Percentiles rank a stretch among this genome's conserved stretches.
Conservation (phyloP, 2,888 invertebrate species). For the Lysandra coridon region DNA sequence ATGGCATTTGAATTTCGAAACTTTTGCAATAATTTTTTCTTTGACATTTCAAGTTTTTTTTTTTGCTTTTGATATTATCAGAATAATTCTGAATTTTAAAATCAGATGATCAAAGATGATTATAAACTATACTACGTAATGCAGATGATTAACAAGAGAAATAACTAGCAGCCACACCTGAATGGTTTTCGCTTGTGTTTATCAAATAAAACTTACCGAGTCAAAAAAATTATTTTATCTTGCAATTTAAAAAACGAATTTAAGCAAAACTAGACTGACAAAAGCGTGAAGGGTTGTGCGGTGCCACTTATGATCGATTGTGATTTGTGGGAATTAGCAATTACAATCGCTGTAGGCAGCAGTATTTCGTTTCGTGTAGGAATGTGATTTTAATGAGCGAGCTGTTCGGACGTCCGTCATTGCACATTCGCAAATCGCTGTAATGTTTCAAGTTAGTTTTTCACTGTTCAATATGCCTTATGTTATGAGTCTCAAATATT, state of each 20-base stretch:
- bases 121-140: too few species aligned
- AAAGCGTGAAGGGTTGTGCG: not conserved
- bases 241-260: too few species aligned
- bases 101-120: not conserved
- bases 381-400: constrained; percentile 48
- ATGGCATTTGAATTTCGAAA: constrained; percentile 47
- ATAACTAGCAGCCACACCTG: not conserved
- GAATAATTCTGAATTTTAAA: not conserved
- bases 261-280: not conserved
- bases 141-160: not conserved
- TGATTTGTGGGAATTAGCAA: constrained; percentile 21
- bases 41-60: constrained; percentile 7
- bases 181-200: not conserved
- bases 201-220: not conserved
- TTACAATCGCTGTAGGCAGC: constrained; percentile 31
- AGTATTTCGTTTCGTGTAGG: constrained; percentile 47
- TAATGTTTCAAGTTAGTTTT: constrained; percentile 29
- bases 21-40: constrained; percentile 13
- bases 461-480: not conserved
- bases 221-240: not conserved
- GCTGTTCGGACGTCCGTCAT: constrained; percentile 44
- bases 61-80: not conserved
- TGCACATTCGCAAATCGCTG: constrained; percentile 28
- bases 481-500: too few species aligned
- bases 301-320: constrained; percentile 1